phyloP scores from a whole-genome alignment of 2,888 invertebrate genomes.

The Nymphalis polychloros region DNA sequence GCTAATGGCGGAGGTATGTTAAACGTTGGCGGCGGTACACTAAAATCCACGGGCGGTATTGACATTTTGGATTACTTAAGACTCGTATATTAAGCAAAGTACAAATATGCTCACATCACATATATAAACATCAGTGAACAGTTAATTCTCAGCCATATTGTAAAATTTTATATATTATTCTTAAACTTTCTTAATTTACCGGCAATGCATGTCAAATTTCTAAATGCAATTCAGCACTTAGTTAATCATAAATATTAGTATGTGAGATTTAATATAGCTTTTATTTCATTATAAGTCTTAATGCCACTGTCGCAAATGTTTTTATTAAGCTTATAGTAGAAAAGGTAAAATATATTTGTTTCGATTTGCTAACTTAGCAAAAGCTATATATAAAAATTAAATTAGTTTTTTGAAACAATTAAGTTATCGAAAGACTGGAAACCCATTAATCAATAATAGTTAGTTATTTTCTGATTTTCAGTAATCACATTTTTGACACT shows the following conservation, averaged over 20 bases:
- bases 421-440: no score
- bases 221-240: no score
- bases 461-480: no score
- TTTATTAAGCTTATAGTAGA: neutral
- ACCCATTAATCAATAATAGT: no score
- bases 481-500: no score
- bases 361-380: neutral
- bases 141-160: neutral
- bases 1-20: conserved; percentile 41
- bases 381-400: no score
- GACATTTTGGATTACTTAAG: conserved; percentile 52
- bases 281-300: neutral
- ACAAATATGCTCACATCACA: neutral
- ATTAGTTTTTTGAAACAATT: no score
- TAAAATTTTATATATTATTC: neutral
- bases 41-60: conserved; percentile 60
- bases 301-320: neutral
- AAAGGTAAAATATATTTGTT: neutral
- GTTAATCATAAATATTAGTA: no score
- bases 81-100: neutral
- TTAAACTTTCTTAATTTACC: neutral
- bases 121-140: neutral
- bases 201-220: neutral
- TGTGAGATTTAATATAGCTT: no score
- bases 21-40: conserved; percentile 61